phyloP scores from a whole-genome alignment of 2,113 vertebrate species.

The Cricetomys ansorgei region DNA sequence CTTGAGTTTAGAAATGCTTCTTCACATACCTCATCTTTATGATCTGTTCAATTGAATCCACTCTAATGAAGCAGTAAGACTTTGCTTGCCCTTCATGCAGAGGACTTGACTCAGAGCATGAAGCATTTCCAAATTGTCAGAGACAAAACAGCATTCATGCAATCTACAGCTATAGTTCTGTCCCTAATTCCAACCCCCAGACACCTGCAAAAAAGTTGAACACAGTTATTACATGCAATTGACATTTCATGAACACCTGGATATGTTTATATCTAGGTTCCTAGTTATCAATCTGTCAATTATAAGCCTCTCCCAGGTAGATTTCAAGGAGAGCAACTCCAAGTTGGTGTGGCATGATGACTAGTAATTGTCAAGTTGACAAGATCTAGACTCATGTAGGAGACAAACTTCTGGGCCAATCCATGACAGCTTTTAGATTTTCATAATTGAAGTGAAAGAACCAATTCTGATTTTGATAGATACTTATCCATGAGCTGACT shows the following conservation, averaged over 20 bases:
- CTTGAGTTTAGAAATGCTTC: not conserved
- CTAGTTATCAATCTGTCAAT: not conserved
- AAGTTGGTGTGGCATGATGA: not conserved
- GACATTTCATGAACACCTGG: not conserved
- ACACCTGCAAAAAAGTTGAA: not conserved
- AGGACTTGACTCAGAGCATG: not conserved
- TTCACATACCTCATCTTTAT: not conserved
- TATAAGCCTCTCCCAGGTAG: not conserved
- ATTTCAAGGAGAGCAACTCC: not conserved
- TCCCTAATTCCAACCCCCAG: not conserved
- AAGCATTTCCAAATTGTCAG: not conserved
- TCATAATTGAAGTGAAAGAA: not conserved
- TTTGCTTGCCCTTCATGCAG: too few relatives aligned
- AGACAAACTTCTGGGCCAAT: too few relatives aligned
- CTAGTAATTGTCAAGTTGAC: not conserved
- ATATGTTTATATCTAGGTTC: not conserved
- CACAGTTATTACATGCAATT: not conserved
- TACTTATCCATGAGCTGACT: not conserved
- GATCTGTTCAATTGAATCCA: not conserved
- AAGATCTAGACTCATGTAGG: not conserved
- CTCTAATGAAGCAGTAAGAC: not conserved
- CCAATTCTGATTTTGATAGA: not conserved
- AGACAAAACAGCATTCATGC: not conserved
- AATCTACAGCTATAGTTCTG: fast-evolving
- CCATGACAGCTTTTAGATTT: not conserved